phyloP scores from a whole-genome alignment of 2,888 invertebrate species.

The Patella pellucida region DNA sequence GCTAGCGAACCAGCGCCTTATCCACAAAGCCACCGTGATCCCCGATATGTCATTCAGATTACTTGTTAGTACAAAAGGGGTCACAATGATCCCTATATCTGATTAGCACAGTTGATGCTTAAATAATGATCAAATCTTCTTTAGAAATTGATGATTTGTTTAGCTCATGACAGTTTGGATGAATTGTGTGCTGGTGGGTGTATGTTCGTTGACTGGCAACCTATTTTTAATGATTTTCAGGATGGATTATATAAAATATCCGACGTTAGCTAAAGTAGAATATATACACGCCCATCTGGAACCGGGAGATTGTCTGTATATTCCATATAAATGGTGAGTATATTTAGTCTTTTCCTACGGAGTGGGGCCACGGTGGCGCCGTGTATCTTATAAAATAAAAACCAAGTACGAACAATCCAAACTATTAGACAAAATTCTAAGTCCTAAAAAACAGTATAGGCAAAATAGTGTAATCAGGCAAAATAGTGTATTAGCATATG shows the following conservation, averaged over 20 bases:
- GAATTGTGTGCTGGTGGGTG: background rate
- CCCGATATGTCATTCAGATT: background rate
- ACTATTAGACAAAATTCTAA: no score
- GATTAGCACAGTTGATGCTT: background rate
- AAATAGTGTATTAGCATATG: no score
- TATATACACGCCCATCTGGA: slow-evolving; percentile 57
- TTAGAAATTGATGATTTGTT: background rate
- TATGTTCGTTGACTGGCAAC: background rate
- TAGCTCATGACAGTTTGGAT: no score
- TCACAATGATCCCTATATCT: background rate
- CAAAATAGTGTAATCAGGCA: no score
- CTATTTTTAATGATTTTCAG: slow-evolving; percentile 41
- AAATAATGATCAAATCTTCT: no score
- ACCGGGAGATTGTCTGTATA: slow-evolving; percentile 67
- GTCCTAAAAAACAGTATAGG: no score
- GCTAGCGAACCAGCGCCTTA: no score
- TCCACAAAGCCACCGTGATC: no score
- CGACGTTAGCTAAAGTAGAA: slow-evolving; percentile 59
- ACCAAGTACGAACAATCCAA: no score
- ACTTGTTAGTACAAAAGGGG: background rate
- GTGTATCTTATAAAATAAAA: no score
- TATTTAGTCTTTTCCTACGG: background rate
- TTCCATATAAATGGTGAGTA: slow-evolving; percentile 66
- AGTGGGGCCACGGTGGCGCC: no score
- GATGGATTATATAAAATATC: slow-evolving; percentile 64